Evolutionary conservation across 2,113 vertebrate species (phyloP).

Genomic region (Jacana jacana): DNA sequence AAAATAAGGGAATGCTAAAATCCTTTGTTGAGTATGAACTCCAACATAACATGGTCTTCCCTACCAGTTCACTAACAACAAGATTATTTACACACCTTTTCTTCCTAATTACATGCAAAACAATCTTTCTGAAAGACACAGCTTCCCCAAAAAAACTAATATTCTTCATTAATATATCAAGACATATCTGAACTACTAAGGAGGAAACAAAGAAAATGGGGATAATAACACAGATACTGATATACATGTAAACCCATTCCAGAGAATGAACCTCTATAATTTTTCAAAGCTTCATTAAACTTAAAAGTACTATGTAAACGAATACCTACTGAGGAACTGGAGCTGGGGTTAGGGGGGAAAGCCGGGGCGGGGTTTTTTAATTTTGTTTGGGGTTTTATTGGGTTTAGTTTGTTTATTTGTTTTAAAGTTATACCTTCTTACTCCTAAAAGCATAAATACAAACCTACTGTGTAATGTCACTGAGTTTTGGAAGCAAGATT

Average conservation of each 20-base stretch:
- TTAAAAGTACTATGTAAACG: neutral
- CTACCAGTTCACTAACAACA: neutral
- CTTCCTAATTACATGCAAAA: conserved; percentile 25
- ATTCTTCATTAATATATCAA: conserved; percentile 31
- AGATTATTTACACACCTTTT: conserved; percentile 5
- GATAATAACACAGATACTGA: neutral
- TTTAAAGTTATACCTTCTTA: neutral
- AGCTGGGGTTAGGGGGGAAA: no score
- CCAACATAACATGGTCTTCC: neutral
- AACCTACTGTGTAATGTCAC: neutral
- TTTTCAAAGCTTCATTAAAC: neutral
- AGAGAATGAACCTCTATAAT: neutral
- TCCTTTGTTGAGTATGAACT: neutral
- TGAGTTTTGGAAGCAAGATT: neutral
- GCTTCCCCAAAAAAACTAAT: conserved; percentile 14
- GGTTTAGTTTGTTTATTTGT: neutral
- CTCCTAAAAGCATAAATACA: neutral
- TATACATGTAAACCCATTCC: neutral
- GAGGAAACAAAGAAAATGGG: conserved; percentile 28
- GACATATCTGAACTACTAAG: conserved; percentile 1
- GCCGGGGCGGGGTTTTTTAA: neutral
- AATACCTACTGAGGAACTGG: neutral
- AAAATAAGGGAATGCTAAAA: neutral
- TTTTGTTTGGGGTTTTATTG: neutral
- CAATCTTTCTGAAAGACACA: conserved; percentile 29